Evolutionary conservation across 2,113 vertebrate species (phyloP).

Genomic region (Caretta caretta): DNA sequence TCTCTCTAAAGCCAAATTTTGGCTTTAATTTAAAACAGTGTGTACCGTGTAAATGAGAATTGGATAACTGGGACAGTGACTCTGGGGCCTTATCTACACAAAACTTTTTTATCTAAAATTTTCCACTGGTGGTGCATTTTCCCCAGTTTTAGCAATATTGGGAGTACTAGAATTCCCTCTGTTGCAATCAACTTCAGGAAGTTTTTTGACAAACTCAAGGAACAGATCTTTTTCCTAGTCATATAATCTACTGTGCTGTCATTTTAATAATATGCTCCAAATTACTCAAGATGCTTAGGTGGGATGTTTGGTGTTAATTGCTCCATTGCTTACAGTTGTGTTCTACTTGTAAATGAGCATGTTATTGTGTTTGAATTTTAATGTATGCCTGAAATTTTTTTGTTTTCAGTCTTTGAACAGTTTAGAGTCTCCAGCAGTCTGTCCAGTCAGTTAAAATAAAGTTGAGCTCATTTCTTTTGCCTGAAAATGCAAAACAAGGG

Average conservation of each 20-base stretch:
- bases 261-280: background rate
- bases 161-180: rapidly evolving
- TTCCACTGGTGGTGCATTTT: rapidly evolving
- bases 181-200: background rate
- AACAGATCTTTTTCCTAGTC: background rate
- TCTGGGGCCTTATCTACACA: background rate
- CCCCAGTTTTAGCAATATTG: rapidly evolving
- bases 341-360: background rate
- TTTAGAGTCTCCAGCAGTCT: background rate
- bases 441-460: background rate
- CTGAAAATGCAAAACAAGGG: background rate
- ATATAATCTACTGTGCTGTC: background rate
- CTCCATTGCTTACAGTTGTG: background rate
- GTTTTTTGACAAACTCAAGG: background rate
- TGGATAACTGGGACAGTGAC: rapidly evolving
- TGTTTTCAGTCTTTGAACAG: rapidly evolving
- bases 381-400: rapidly evolving
- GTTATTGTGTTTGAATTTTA: background rate
- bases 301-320: background rate
- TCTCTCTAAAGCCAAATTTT: background rate
- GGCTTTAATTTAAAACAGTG: background rate
- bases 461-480: background rate
- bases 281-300: background rate
- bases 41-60: rapidly evolving
- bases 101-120: rapidly evolving